Evolutionary conservation across 35 echinoderm and acorn worm species (phyloP).

Genomic region (Chiridota heheva): DNA sequence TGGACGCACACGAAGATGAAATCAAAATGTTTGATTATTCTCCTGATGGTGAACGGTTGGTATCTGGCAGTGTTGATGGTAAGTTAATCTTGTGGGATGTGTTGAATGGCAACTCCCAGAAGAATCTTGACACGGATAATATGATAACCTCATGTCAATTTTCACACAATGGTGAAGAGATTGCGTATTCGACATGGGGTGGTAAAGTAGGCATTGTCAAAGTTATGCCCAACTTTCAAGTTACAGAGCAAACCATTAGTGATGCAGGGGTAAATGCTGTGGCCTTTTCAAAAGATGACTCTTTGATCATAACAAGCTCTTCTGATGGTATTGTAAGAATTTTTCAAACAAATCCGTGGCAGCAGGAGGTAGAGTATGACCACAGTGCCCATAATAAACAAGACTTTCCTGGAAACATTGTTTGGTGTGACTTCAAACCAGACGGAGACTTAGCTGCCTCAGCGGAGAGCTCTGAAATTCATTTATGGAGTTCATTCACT

Average conservation of each 20-base stretch:
- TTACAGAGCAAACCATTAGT: not conserved
- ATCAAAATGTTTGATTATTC: constrained; percentile 80
- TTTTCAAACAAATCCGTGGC: not conserved
- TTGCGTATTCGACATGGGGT: constrained; percentile 7
- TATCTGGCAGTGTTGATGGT: constrained; percentile 5
- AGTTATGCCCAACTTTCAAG: constrained; percentile 4
- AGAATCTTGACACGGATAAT: not conserved
- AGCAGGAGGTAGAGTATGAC: constrained; percentile 7
- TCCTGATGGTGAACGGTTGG: constrained; percentile 58
- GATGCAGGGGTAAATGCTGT: constrained; percentile 18
- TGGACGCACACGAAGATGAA: constrained; percentile 52
- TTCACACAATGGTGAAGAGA: not conserved
- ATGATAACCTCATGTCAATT: constrained; percentile 29
- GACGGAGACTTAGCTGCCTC: constrained; percentile 57
- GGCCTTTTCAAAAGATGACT: constrained; percentile 25
- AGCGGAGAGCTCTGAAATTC: constrained; percentile 40
- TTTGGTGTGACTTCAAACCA: constrained; percentile 78
- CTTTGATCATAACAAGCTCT: constrained; percentile 1
- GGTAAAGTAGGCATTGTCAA: constrained; percentile 13
- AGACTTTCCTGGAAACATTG: too few species aligned
- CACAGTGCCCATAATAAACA: constrained; percentile 63
- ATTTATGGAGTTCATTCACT: constrained; percentile 49
- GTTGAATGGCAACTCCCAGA: not conserved
- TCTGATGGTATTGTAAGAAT: constrained; percentile 19
- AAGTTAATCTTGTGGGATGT: constrained; percentile 26